A percentile compares a stretch with the other conserved stretches of the same genome.
Evolutionary conservation across 2,888 invertebrate species (phyloP).

Genomic region (Andrena hattorfiana): DNA sequence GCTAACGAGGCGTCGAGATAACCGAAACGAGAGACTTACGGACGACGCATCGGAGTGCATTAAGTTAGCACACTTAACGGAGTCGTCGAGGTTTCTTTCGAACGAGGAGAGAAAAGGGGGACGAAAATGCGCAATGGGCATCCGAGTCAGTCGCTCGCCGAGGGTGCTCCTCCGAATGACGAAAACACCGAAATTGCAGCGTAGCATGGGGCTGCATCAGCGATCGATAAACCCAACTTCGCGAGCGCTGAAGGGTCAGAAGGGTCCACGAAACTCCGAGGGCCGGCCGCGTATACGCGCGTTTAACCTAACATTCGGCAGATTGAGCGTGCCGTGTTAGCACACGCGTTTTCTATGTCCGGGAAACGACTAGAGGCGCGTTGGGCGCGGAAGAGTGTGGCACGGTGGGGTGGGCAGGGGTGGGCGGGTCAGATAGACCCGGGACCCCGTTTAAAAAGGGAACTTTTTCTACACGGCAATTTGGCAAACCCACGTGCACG

Average conservation of each 20-base stretch:
- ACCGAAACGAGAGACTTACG: no score
- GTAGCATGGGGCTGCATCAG: constrained; percentile 66
- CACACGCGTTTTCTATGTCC: constrained; percentile 70
- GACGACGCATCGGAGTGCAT: background rate
- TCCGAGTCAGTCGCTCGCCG: constrained; percentile 23
- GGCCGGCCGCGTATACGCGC: constrained; percentile 59
- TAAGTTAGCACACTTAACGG: background rate
- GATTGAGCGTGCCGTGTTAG: constrained; percentile 61
- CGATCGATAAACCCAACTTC: constrained; percentile 72
- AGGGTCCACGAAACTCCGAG: constrained; percentile 67
- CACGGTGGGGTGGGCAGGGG: background rate
- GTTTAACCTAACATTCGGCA: constrained; percentile 70
- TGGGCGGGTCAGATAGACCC: constrained; percentile 55
- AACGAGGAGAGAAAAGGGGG: background rate
- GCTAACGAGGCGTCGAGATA: no score
- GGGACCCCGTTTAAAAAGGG: constrained; percentile 60
- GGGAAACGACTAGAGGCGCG: constrained; percentile 58
- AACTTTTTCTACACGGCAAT: constrained; percentile 80
- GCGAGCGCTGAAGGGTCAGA: constrained; percentile 69
- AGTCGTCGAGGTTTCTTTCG: background rate
- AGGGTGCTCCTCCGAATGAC: constrained; percentile 54
- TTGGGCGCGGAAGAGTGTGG: constrained; percentile 33
- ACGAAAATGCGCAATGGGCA: constrained; percentile 14
- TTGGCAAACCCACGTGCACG: constrained; percentile 77
- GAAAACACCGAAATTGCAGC: constrained; percentile 62